Base-by-base conservation (phyloP, 2,113 vertebrate species). In the Aleadryas rufinucha region DNA sequence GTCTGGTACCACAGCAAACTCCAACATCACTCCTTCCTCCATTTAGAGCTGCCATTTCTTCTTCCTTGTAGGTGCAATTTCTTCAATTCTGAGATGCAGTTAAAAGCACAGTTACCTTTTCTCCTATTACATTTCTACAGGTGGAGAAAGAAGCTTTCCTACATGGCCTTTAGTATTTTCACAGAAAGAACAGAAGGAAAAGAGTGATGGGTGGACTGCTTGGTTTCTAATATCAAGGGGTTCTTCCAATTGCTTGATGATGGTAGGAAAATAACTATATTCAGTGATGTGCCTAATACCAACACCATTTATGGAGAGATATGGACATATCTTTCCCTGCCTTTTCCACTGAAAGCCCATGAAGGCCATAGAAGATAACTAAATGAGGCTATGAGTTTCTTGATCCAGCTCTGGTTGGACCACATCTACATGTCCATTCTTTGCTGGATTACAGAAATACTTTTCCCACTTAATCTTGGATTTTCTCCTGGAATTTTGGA, bases 401-500 rank as follows among this genome's bases (percentile, higher is more conserved):
- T 2, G 1, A 42, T 72, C 42, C 37, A 72, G 28, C 33, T 89
- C 65, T 85, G 45, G 24, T 27, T 53, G 28, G 65, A 84, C 65
- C 41, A 75, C 26, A 76, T 20, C 19, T 50, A 78, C 2, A 1
- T 35, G 26, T 72, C 93, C 74, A 69, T 83, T 87, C 66, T 88
- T 90, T 69, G 54, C 0, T 89, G 84, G 57, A 95, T 95, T 93
- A 90, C 45, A 96, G 66, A 89, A 94, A 94, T 87, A 89, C 49
- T 52, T 80, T 83, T 85, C 78, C 61, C 78, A 83, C 8, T 91
- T 95, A 82, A 83, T 93, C 87, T 93, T 93, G 91, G 78, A 83
- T 94, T 96, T 96, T 82, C 70, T 91, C 84, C 78, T 94, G 75
- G 74, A 93, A 89, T 85, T 93, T 90, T 83, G 70, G 50, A 93